phyloP scores from a whole-genome alignment of 2,797 vertebrate species.

The Girardinus metallicus region DNA sequence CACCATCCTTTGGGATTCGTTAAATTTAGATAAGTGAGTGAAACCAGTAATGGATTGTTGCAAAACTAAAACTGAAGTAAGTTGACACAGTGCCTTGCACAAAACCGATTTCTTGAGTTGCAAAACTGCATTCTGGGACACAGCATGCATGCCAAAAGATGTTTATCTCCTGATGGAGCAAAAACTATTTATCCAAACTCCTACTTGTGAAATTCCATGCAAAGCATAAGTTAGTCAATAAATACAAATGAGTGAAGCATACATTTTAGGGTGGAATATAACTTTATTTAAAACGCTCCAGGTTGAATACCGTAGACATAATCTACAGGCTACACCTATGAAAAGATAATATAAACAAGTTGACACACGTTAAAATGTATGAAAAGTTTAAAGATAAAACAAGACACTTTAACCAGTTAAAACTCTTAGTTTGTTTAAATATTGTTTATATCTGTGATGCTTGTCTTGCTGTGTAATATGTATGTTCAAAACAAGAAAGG shows the following conservation, averaged over 20 bases:
- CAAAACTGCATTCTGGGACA: conserved; percentile 12
- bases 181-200: conserved; percentile 1
- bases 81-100: not conserved
- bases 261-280: conserved; percentile 31
- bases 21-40: not conserved
- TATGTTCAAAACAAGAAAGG: conserved; percentile 16
- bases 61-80: not conserved
- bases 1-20: not conserved
- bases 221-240: not conserved
- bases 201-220: not conserved
- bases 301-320: conserved; percentile 46
- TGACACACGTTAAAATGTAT: conserved; percentile 34
- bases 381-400: conserved; percentile 32
- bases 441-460: conserved; percentile 35
- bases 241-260: conserved; percentile 13
- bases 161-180: conserved; percentile 7
- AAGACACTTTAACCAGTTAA: conserved; percentile 15
- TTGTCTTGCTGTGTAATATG: conserved; percentile 38
- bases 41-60: not conserved
- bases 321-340: conserved; percentile 33
- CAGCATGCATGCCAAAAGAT: conserved; percentile 14
- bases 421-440: conserved; percentile 23
- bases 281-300: conserved; percentile 68
- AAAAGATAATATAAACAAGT: conserved; percentile 22
- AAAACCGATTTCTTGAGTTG: not conserved